Percentiles rank a stretch among this genome's conserved stretches.
phyloP scores from a whole-genome alignment of 1,140 invertebrate genomes.

The Stratiolaelaps scimitus region DNA sequence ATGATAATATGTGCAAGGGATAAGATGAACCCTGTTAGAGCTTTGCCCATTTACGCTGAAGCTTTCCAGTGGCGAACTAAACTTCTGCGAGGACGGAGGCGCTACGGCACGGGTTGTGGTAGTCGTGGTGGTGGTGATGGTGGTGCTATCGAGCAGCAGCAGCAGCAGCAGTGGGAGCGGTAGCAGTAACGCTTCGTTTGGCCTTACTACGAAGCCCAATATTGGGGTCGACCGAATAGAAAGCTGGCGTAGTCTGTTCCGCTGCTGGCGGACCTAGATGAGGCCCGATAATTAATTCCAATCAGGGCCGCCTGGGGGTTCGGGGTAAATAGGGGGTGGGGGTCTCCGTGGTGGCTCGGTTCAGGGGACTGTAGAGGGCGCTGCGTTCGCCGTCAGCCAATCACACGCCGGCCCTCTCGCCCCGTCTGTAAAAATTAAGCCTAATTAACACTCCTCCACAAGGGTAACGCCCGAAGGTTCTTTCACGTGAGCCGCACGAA shows the following conservation, averaged over 20 bases:
- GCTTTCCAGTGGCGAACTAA: no score
- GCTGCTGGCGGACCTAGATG: slow-evolving; percentile 5
- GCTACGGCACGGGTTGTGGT: no score
- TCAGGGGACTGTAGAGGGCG: slow-evolving; percentile 1
- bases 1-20: no score
- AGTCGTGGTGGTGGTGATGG: no score
- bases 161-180: no score
- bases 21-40: no score
- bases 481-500: background rate
- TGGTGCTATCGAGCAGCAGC: no score
- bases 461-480: slow-evolving; percentile 16
- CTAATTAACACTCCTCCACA: slow-evolving; percentile 27
- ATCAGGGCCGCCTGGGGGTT: slow-evolving; percentile 9
- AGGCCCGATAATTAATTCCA: slow-evolving; percentile 29
- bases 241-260: background rate
- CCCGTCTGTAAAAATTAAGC: slow-evolving; percentile 28
- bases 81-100: no score
- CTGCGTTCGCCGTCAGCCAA: slow-evolving; percentile 16
- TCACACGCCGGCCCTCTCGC: slow-evolving; percentile 25
- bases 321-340: background rate
- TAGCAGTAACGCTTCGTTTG: no score
- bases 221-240: no score
- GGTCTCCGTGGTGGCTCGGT: background rate
- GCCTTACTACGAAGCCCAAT: no score
- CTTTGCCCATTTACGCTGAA: no score